These are phyloP conservation scores for Apostichopus leukothele DNA, from an alignment of 53 echinoderm and acorn worm species.

Conservation along the genomic window DNA sequence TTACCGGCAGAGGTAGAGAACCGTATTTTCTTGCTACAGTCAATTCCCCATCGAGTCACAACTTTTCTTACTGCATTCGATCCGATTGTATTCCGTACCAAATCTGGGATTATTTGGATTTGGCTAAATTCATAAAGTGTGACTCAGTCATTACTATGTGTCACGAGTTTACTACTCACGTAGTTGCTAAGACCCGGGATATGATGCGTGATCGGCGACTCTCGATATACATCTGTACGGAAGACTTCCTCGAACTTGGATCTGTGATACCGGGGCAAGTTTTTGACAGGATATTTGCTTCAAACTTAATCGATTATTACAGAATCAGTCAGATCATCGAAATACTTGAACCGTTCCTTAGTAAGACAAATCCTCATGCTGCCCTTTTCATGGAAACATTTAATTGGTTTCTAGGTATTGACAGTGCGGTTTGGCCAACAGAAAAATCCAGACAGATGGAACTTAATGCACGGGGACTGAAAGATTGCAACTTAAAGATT, in stretches of 20 bases:
- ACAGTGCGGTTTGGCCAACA: neutral
- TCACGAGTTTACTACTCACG: conserved; percentile 13
- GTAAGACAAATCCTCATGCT: conserved; percentile 4
- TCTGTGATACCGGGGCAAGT: neutral
- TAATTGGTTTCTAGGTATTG: neutral
- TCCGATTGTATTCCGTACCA: conserved; percentile 28
- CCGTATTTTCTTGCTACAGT: neutral
- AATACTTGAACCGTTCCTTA: conserved; percentile 28
- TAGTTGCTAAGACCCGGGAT: neutral
- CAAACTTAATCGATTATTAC: conserved; percentile 22
- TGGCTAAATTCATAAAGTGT: neutral
- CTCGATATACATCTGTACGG: neutral
- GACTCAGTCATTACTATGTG: conserved; percentile 36
- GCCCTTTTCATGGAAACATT: conserved; percentile 21
- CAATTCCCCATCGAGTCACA: neutral
- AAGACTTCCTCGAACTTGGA: neutral
- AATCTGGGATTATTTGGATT: conserved; percentile 45
- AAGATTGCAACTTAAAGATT: neutral
- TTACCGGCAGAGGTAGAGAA: conserved; percentile 7
- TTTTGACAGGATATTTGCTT: conserved; percentile 39
- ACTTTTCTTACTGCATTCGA: neutral
- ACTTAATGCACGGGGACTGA: neutral
- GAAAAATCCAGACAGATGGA: neutral
- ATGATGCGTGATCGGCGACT: conserved; percentile 14
- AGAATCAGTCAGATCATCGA: neutral